These are phyloP conservation scores for Spodoptera picta DNA, from an alignment of 2,888 invertebrate species.

Conservation along the genomic window DNA sequence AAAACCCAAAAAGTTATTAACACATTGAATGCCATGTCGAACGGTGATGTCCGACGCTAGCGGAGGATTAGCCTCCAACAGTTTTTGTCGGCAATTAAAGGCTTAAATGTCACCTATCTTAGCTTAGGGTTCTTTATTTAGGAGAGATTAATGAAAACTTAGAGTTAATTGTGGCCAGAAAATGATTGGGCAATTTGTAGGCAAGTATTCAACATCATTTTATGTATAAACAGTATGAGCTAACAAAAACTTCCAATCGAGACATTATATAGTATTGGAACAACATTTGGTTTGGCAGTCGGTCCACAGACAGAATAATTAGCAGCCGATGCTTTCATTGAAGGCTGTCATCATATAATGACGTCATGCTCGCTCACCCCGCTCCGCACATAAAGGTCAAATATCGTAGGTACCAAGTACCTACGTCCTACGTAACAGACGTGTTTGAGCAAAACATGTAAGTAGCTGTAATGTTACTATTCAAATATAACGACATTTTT, in stretches of 20 bases:
- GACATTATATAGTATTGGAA: conserved; percentile 47
- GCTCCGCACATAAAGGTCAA: conserved; percentile 54
- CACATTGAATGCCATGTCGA: too few species aligned
- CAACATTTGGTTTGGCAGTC: conserved; percentile 51
- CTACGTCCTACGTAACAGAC: conserved; percentile 42
- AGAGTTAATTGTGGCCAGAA: too few species aligned
- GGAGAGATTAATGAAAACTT: too few species aligned
- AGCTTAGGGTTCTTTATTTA: too few species aligned
- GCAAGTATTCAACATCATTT: conserved; percentile 25
- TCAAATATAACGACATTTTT: conserved; percentile 2
- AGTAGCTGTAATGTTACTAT: conserved; percentile 20
- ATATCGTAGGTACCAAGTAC: conserved; percentile 42
- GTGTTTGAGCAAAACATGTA: conserved; percentile 49
- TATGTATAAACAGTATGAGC: conserved; percentile 32
- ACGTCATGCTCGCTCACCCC: conserved; percentile 43
- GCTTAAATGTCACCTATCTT: too few species aligned
- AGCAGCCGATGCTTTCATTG: conserved; percentile 51
- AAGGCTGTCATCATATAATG: conserved; percentile 55
- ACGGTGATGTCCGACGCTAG: too few species aligned
- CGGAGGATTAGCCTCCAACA: too few species aligned
- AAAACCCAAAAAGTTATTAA: too few species aligned
- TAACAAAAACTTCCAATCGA: conserved; percentile 34
- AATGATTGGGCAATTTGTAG: not conserved
- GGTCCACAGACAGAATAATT: conserved; percentile 52
- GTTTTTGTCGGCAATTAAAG: too few species aligned